Base-by-base conservation (phyloP, 2,888 invertebrate species). In the Cylloceria caligata region DNA sequence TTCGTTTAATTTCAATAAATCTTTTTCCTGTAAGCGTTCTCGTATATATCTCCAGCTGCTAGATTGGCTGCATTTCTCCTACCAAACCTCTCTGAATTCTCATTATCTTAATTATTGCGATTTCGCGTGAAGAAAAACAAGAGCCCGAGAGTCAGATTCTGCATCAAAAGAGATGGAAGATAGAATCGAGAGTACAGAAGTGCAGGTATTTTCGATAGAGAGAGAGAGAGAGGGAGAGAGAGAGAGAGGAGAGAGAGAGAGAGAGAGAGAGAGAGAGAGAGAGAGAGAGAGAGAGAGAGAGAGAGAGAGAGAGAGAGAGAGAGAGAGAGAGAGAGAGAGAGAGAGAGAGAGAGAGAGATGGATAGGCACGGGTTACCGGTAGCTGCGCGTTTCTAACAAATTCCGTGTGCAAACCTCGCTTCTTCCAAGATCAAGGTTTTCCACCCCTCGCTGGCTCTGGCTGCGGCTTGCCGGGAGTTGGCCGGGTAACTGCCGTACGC, bases 401-500 rank as follows among this genome's bases (percentile, higher is more conserved):
- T 30, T 65, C 24, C 64, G 39, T 13, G 71, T 47, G 42, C 24
- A 13, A 11, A 87, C 86, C 86, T 85, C 87, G 86, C 85, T 83
- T 87, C 86, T 87, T 87, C 89, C 91, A 91, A 92, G 92, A 92
- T 92, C 92, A 92, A 92, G 92, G 92, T 91, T 91, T 80, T 80
- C 80, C 73, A 76, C 83, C 84, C 85, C 85, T 84, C 83, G 71
- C 52, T 60, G 21, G 55, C 68, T n/a, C 30, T 3, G 71, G 65
- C 60, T 57, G 55, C 55, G 47, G 45, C 72, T 75, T 75, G 78
- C 80, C 68, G 80, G 75, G 80, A 64, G 55, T 47, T 76, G 77
- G 67, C 81, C 77, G 78, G 83, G 81, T 73, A 83, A 77, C 69
- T 30, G 73, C 49, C 45, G 68, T 73, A 60, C 55, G 45, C 75